Base-by-base conservation (phyloP, 2,888 invertebrate genomes). In the Parascotia fuliginaria region DNA sequence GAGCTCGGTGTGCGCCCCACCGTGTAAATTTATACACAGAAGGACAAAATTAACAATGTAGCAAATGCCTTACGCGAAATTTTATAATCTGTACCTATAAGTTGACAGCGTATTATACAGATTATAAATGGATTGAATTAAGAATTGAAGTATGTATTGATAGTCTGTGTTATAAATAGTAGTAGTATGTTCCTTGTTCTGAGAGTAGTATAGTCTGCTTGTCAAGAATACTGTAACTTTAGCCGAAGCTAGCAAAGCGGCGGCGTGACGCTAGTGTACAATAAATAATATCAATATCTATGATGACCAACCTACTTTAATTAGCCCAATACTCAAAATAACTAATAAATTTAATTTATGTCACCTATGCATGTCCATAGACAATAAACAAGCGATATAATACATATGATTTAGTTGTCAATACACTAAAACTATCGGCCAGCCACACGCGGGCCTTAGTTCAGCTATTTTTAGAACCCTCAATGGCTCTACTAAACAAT, bases 1-100 rank as follows among this genome's bases (percentile, higher is more conserved):
- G 41, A 47, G 42, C 22, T 49, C 38, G 34, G 47, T 47, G 48
- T 46, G 46, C 50, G 56, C 22, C 45, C 32, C 32, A 33, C 50
- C 16, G n/a, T 32, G 52, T 42, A 42, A 34, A 9, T n/a, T 2
- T 45, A 33, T 7, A 16, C 19, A 24, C 41, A 32, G 51, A 46
- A 43, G 31, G 13, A 19, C 12, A 42, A 32, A n/a, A n/a, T 12
- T 13, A 1, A 19, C 11, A 29, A 3, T 4, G 3, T 14, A n/a
- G n/a, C n/a, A n/a, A n/a, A n/a, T n/a, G n/a, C n/a, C n/a, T n/a
- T n/a, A n/a, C n/a, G n/a, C n/a, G n/a, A n/a, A n/a, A n/a, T n/a
- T n/a, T n/a, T n/a, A n/a, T n/a, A n/a, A n/a, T n/a, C n/a, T n/a
- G n/a, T n/a, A n/a, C n/a, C n/a, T n/a, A n/a, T n/a, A n/a, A n/a